Conservation (phyloP, 2,113 vertebrate genomes). For the Buteo buteo region DNA sequence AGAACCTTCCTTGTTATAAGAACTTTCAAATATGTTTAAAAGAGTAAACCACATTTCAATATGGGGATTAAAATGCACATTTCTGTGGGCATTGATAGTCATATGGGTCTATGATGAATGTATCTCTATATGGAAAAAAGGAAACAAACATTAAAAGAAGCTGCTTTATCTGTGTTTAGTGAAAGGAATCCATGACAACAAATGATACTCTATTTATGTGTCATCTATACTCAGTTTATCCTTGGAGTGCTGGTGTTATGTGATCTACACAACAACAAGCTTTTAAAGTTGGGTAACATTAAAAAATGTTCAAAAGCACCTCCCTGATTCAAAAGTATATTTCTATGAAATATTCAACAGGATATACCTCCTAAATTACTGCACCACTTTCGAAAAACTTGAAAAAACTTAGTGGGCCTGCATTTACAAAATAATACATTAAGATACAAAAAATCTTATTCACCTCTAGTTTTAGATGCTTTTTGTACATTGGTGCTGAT, state of each 20-base stretch:
- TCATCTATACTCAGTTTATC: background rate
- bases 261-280: background rate
- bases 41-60: background rate
- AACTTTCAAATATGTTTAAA: background rate
- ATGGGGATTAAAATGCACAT: background rate
- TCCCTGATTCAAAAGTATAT: background rate
- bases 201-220: background rate
- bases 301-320: background rate
- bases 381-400: background rate
- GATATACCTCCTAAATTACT: background rate
- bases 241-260: background rate
- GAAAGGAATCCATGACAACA: background rate
- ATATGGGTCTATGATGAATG: background rate
- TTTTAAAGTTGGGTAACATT: background rate
- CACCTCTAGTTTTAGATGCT: background rate
- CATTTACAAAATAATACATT: background rate
- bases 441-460: background rate
- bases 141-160: background rate
- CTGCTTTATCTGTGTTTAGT: background rate
- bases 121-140: background rate
- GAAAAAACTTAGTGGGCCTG: background rate
- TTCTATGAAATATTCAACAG: background rate
- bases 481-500: background rate
- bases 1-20: background rate
- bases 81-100: background rate